phyloP scores from a whole-genome alignment of 2,797 vertebrate genomes.

The Mico argentatus region DNA sequence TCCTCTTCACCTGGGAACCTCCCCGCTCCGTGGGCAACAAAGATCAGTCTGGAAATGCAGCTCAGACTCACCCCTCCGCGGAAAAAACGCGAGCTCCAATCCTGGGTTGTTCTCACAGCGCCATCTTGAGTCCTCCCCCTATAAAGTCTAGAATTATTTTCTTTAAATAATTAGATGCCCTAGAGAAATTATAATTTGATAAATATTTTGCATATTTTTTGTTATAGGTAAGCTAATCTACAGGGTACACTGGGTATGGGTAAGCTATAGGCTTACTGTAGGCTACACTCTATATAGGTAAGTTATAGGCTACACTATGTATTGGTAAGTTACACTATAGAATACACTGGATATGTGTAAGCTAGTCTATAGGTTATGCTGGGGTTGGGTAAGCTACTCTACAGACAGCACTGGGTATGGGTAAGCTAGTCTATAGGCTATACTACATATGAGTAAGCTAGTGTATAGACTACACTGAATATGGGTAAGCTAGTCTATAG shows the following conservation, averaged over 20 bases:
- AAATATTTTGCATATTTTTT: not conserved
- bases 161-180: not conserved
- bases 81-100: no score
- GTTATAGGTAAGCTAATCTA: not conserved
- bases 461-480: no score
- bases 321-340: not conserved
- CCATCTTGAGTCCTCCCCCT: no score
- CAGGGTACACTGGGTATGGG: not conserved
- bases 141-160: no score
- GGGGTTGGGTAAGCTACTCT: not conserved
- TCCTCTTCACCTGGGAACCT: no score
- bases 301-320: not conserved
- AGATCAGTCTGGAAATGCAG: no score
- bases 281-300: not conserved
- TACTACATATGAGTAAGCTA: accelerated
- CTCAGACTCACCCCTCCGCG: no score
- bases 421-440: not conserved
- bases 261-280: not conserved
- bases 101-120: no score
- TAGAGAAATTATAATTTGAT: not conserved
- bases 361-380: not conserved
- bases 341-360: accelerated
- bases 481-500: not conserved
- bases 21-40: no score
- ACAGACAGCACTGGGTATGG: accelerated